Base-by-base conservation (phyloP, 2,113 vertebrate genomes). In the Dascyllus trimaculatus region DNA sequence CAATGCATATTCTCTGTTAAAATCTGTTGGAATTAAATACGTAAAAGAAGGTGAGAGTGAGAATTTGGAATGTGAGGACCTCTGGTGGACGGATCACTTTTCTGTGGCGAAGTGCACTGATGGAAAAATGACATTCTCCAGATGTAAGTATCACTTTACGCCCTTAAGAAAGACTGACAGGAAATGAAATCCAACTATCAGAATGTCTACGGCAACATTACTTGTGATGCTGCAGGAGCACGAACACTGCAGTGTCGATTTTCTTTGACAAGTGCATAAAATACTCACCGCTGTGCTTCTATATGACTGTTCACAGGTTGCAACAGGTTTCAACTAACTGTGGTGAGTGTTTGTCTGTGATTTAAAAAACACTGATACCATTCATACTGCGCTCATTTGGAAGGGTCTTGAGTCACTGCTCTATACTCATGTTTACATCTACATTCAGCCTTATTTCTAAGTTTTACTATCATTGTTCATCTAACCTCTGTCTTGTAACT, bases 261-360 rank as follows among this genome's bases (percentile, higher is more conserved):
- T 35, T 15, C 18, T 51, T n/a, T 32, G 13, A 43, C 11, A 15
- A 43, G 40, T 15, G 15, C 2, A 51, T 18, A 22, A 22, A 35
- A 35, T 15, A n/a, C 35, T 84, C 21, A 75, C 24, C 6, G n/a
- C 18, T 61, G 26, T 65, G 19, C 11, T 63, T 61, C n/a, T 48
- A 0, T 67, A 0, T 71, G 17, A n/a, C 52, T 59, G 6, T 75
- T 75, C 81, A n/a, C 67, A 88, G 87, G 87, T 72, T 78, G 80
- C 22, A 11, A 0, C 38, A 0, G 1, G 14, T 0, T 0, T 0
- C 0, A 40, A 1, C 1, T 2, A 0, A 2, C 0, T 0, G 0
- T 0, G 1, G 86, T 88, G 66, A 88, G 86, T 80, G 0, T 60
- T 49, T 17, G 3, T 66, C 14, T 8, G 9, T 35, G 32, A 35